Evolutionary conservation across 2,797 vertebrate genomes (phyloP).

Genomic region (Cynopterus sphinx): DNA sequence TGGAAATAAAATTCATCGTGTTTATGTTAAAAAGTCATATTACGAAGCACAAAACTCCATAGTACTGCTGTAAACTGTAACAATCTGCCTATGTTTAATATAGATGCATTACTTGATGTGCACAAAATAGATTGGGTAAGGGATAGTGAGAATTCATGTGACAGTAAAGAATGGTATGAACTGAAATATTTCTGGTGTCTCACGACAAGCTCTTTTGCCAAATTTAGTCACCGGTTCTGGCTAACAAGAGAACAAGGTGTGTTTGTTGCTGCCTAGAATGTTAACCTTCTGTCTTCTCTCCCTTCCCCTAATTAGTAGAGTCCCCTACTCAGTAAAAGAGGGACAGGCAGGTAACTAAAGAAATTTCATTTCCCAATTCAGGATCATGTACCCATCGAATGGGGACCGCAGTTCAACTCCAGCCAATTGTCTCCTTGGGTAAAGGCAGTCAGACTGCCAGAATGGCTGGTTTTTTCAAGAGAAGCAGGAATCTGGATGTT

Average conservation of each 20-base stretch:
- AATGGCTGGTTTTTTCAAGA: not conserved
- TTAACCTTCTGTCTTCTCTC: not conserved
- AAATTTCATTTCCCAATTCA: not conserved
- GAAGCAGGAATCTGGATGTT: not conserved
- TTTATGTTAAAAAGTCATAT: not conserved
- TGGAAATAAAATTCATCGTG: not conserved
- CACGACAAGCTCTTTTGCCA: not conserved
- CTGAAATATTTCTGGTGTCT: conserved; percentile 14
- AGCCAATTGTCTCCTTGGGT: not conserved
- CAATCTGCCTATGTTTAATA: not conserved
- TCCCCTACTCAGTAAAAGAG: not conserved
- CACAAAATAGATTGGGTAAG: conserved; percentile 8
- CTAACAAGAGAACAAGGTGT: not conserved
- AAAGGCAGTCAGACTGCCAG: not conserved
- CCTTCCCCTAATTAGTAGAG: not conserved
- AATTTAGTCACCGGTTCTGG: not conserved
- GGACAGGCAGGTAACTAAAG: not conserved
- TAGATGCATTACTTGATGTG: not conserved
- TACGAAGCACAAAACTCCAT: not conserved
- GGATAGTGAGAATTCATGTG: not conserved
- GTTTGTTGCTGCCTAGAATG: not conserved
- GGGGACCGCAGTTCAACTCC: not conserved
- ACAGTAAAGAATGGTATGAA: not conserved
- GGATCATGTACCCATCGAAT: not conserved
- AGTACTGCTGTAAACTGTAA: not conserved